Evolutionary conservation across 2,888 invertebrate genomes (phyloP), one percentile per base, ranked within the genome.

Genomic region (Eupithecia tripunctaria): DNA sequence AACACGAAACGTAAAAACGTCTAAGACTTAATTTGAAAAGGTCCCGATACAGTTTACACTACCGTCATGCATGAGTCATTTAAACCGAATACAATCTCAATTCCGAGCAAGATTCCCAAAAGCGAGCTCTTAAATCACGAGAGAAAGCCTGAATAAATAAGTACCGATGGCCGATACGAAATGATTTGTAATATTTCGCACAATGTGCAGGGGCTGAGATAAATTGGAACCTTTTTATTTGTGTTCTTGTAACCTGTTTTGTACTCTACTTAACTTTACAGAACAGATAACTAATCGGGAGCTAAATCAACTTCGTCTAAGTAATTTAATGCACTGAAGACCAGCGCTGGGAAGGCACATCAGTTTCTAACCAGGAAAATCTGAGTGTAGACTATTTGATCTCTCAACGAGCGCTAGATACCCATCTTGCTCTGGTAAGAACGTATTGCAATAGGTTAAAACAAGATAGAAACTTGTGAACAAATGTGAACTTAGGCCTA

Each of bases 81-180:
- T 64, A 64, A 63, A 41, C 63, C 32, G 59, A 69, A 67, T 67
- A 63, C 67, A 56, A 63, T 32, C 63, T n/a, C n/a, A 63, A 63
- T 36, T 36, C 29, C n/a, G 21, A 18, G n/a, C 27, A 36, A 62
- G 62, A 70, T 72, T 68, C 75, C 74, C 68, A 76, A 76, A 78
- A 76, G 66, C 71, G 76, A 79, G 76, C 79, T 79, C 76, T 78
- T 78, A 76, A 78, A 77, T 77, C 76, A 67, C 72, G 63, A 76
- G 79, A 78, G 78, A 80, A 78, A 78, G 77, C 73, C 67, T 51
- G 67, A 73, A 78, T 76, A 76, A 76, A 76, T 73, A 79, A 47
- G 69, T 72, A 41, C 69, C 73, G 43, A 36, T 38, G 29, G 59
- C 72, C 76, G 72, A 77, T 76, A 77, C 74, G 63, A 75, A 74